These are phyloP conservation scores for Lasioglossum malachurum DNA, from an alignment of 2,888 invertebrate species.

Conservation along the genomic window DNA sequence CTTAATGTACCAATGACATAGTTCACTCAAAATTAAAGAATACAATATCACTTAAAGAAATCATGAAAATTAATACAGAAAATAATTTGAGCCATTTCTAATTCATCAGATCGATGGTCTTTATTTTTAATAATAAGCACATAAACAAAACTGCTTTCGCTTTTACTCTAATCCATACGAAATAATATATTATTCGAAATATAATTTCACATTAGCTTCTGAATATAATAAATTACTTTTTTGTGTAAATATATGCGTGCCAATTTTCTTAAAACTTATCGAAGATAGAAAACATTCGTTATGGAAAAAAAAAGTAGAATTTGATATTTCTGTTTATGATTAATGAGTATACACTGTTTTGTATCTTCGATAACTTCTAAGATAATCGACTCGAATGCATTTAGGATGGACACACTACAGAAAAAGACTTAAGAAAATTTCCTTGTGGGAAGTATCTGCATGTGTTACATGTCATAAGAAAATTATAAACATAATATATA, in stretches of 20 bases:
- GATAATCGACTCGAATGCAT: background rate
- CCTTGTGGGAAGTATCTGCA: background rate
- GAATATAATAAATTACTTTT: constrained; percentile 4
- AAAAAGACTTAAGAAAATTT: background rate
- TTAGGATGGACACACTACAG: background rate
- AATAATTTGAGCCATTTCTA: background rate
- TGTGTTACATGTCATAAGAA: background rate
- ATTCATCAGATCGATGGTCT: background rate
- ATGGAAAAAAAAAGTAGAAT: background rate
- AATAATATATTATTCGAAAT: constrained; percentile 1
- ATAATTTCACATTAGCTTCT: background rate
- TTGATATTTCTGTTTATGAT: background rate
- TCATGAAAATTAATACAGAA: background rate
- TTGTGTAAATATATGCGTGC: background rate
- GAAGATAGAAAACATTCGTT: background rate
- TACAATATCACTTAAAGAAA: background rate
- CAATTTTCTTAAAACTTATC: background rate
- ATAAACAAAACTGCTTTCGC: background rate
- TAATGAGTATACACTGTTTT: background rate
- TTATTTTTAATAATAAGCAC: background rate
- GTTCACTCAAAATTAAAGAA: constrained; percentile 14
- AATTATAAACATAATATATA: constrained; percentile 20
- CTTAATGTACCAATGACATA: constrained; percentile 8
- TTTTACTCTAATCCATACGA: background rate
- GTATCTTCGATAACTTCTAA: background rate